Base-by-base conservation (phyloP, 2,797 vertebrate species). In the Toxotes lorentzi region DNA sequence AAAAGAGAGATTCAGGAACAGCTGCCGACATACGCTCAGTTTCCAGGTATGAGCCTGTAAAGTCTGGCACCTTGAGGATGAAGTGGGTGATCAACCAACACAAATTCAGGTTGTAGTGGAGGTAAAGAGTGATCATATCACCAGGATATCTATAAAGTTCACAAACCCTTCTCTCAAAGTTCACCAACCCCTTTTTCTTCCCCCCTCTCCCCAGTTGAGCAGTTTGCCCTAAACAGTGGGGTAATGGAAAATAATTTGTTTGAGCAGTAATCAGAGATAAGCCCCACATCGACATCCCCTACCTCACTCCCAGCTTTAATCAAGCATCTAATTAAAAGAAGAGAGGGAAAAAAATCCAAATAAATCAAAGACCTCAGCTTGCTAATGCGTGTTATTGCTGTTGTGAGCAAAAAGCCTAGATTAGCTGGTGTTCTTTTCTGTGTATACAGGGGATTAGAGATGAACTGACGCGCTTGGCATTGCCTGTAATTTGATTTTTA, bases 251-350 rank as follows among this genome's bases (percentile, higher is more conserved):
- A 88, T 79, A 64, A 89, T 89, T 87, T 70, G 81, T 78, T 83
- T 83, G 70, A 82, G 70, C 82, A 85, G 74, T 81, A 89, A 93
- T 91, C 85, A 90, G 64, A 78, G 68, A 78, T 80, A 79, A 91
- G 45, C 84, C 76, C 63, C 53, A 58, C 48, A 41, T 69, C 17
- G 41, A 63, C 56, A 40, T 9, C 53, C 21, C 58, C 57, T 48
- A 45, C 66, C 59, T 51, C 73, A 50, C 54, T 53, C 59, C 34
- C 62, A 63, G 76, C 53, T 81, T 85, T 86, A 90, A 93, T 91
- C 88, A 91, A 86, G 79, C 84, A 79, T 81, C 76, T 88, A 89
- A 94, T 93, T 92, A 90, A 89, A 91, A 87, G 19, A 53, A 70
- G 41, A 41, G 43, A 48, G 64, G 23, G 17, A 19, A n/a, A 43